These are phyloP conservation scores for Chloropsis cyanopogon DNA, from an alignment of 2,113 vertebrate species.

Conservation along the genomic window DNA sequence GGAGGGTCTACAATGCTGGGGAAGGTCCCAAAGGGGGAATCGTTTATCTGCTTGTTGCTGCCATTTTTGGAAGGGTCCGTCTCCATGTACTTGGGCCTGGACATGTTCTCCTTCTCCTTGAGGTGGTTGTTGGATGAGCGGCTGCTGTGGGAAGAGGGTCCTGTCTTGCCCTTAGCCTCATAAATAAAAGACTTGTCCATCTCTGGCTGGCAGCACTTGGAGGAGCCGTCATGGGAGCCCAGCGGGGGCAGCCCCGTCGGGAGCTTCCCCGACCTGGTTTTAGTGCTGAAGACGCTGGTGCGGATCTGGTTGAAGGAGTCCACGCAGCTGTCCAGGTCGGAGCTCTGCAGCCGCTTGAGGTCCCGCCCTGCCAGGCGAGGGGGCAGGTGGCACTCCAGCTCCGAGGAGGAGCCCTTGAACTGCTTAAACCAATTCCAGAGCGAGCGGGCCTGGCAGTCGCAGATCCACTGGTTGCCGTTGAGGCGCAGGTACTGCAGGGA, in stretches of 20 bases:
- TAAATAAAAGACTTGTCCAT: slow-evolving; percentile 89
- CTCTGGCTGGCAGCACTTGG: slow-evolving; percentile 88
- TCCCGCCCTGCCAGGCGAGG: slow-evolving; percentile 81
- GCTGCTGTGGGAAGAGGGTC: slow-evolving; percentile 78
- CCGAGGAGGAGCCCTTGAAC: slow-evolving; percentile 95
- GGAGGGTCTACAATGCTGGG: slow-evolving; percentile 87
- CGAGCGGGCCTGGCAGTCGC: slow-evolving; percentile 90
- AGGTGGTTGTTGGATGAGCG: slow-evolving; percentile 85
- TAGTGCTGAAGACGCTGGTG: slow-evolving; percentile 82
- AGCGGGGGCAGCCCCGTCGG: slow-evolving; percentile 75
- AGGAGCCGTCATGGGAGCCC: slow-evolving; percentile 50
- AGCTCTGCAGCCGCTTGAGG: slow-evolving; percentile 83
- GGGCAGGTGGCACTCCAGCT: slow-evolving; percentile 88
- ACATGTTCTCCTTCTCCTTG: slow-evolving; percentile 92
- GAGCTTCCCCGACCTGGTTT: slow-evolving; percentile 78
- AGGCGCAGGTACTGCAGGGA: slow-evolving; percentile 93
- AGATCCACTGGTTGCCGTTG: slow-evolving; percentile 97
- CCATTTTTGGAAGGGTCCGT: slow-evolving; percentile 82
- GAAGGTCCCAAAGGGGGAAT: slow-evolving; percentile 90
- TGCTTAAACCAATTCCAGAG: slow-evolving; percentile 97
- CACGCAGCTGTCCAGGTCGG: slow-evolving; percentile 86
- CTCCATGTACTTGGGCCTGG: slow-evolving; percentile 84
- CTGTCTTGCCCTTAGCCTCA: slow-evolving; percentile 81
- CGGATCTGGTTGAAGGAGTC: slow-evolving; percentile 79
- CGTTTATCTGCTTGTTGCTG: slow-evolving; percentile 89